phyloP scores from a whole-genome alignment of 2,888 invertebrate species.

The Diloba caeruleocephala region DNA sequence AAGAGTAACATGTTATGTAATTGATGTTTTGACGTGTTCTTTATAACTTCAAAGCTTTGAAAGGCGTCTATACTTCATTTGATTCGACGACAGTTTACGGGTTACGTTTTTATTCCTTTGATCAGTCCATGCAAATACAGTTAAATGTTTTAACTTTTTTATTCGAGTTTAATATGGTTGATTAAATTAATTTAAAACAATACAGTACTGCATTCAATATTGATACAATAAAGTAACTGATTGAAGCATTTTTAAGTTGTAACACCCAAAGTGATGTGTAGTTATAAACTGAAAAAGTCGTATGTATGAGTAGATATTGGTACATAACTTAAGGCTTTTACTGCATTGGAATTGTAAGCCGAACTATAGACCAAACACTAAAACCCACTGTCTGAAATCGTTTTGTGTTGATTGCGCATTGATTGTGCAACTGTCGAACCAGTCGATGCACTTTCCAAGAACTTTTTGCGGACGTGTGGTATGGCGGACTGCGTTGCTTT shows the following conservation, averaged over 20 bases:
- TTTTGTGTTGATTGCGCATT: conserved; percentile 53
- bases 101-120: no score
- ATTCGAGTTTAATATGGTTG: no score
- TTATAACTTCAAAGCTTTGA: background rate
- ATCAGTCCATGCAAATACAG: no score
- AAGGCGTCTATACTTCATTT: no score
- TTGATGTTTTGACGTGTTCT: background rate
- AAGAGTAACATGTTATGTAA: background rate
- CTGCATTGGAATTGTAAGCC: conserved; percentile 2
- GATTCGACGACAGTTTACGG: background rate
- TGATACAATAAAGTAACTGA: no score
- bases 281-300: background rate
- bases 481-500: conserved; percentile 51
- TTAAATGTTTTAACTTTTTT: no score
- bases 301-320: background rate
- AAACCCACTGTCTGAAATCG: conserved; percentile 42
- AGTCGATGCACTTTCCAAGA: conserved; percentile 48
- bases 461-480: conserved; percentile 49
- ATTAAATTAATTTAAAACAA: no score
- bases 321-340: background rate
- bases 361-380: conserved; percentile 24
- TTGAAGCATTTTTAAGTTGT: no score
- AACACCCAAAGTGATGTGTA: no score
- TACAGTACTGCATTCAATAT: no score
- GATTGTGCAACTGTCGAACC: conserved; percentile 56